Conservation (phyloP, 1,140 invertebrate species). For the Bombus huntii region DNA sequence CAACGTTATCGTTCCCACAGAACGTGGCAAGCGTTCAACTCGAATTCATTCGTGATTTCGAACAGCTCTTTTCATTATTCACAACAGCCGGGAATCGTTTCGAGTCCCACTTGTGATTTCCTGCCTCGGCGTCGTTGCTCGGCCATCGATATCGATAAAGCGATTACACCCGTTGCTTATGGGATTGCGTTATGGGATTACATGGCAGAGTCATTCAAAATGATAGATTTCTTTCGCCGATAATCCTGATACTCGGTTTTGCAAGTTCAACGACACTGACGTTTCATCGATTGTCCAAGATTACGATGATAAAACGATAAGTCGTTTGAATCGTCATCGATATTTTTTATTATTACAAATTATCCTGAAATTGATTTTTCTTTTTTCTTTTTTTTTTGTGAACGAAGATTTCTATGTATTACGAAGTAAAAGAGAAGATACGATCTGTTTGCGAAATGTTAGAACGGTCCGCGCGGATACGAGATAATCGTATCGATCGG, state of each 20-base stretch:
- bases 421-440: neutral
- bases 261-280: neutral
- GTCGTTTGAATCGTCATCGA: neutral
- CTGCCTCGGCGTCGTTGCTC: neutral
- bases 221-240: neutral
- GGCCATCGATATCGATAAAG: neutral
- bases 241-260: neutral
- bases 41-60: neutral
- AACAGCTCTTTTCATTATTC: conserved; percentile 14
- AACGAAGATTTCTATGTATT: too few relatives aligned
- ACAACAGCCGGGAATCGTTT: neutral
- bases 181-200: neutral
- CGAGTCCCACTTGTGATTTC: neutral
- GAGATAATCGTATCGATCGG: conserved; percentile 14
- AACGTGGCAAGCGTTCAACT: too few relatives aligned
- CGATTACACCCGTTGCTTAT: neutral
- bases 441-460: neutral
- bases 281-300: neutral
- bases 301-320: neutral
- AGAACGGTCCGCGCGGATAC: neutral
- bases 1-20: neutral
- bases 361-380: too few relatives aligned
- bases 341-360: neutral
- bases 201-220: neutral
- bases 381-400: too few relatives aligned